Evolutionary conservation across 2,113 vertebrate species (phyloP).

Genomic region (Ictalurus furcatus): DNA sequence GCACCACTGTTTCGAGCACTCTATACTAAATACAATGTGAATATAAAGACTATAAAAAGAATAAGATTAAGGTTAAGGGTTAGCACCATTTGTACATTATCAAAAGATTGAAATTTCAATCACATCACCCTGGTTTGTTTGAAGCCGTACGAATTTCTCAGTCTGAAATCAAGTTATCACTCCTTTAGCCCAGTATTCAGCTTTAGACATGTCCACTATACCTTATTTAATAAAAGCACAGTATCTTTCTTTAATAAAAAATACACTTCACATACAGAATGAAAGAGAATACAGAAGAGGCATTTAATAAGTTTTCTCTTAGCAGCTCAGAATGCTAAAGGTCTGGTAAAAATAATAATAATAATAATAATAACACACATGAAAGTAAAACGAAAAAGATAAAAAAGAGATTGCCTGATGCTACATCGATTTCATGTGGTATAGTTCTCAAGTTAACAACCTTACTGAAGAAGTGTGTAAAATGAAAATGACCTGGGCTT

Average conservation of each 20-base stretch:
- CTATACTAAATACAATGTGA: neutral
- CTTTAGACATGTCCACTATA: neutral
- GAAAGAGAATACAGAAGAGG: neutral
- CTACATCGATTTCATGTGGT: neutral
- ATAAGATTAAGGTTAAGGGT: neutral
- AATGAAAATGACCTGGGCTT: conserved; percentile 19
- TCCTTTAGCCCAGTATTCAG: neutral
- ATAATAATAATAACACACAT: neutral
- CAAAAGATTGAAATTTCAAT: neutral
- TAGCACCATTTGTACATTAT: neutral
- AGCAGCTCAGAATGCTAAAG: conserved; percentile 17
- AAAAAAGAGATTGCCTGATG: conserved; percentile 9
- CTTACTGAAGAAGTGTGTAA: neutral
- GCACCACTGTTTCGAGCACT: neutral
- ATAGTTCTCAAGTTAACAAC: conserved; percentile 10
- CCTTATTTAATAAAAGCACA: neutral
- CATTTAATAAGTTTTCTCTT: neutral
- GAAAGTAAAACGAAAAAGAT: neutral
- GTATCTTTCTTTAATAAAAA: neutral
- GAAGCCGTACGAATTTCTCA: neutral
- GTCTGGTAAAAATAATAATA: neutral
- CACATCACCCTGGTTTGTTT: neutral
- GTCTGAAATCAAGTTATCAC: neutral
- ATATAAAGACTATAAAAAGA: neutral
- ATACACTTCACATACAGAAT: neutral